A percentile compares a stretch with the other conserved stretches of the same genome.
Evolutionary conservation across 2,797 vertebrate genomes (phyloP).

Genomic region (Pogonophryne albipinna): DNA sequence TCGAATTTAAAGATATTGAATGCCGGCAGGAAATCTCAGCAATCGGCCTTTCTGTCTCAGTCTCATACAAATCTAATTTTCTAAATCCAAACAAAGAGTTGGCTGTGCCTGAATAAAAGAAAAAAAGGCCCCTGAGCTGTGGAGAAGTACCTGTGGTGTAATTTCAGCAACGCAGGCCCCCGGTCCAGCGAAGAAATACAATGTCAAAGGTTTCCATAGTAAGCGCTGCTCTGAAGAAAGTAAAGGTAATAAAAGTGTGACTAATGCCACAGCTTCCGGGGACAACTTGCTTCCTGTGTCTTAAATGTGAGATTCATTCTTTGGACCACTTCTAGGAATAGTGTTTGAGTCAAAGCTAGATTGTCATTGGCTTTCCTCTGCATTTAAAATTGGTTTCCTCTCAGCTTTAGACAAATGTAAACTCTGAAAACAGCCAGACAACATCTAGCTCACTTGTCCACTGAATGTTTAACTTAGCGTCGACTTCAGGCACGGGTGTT

Average conservation of each 20-base stretch:
- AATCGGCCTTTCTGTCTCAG: not conserved
- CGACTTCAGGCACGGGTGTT: slow-evolving; percentile 35
- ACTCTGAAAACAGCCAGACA: slow-evolving; percentile 38
- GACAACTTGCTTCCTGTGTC: slow-evolving; percentile 42
- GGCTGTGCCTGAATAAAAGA: slow-evolving; percentile 27
- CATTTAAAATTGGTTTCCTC: slow-evolving; percentile 40
- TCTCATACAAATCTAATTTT: slow-evolving; percentile 29
- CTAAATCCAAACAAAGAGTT: slow-evolving; percentile 52
- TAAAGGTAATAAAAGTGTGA: slow-evolving; percentile 68
- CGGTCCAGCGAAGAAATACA: slow-evolving; percentile 44
- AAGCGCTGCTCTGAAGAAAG: slow-evolving; percentile 40
- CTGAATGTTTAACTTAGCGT: slow-evolving; percentile 39
- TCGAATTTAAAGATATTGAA: slow-evolving; percentile 39
- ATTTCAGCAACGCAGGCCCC: slow-evolving; percentile 23
- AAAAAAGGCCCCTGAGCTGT: slow-evolving; percentile 4
- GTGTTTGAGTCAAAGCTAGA: slow-evolving; percentile 40
- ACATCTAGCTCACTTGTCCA: not conserved
- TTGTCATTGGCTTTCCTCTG: slow-evolving; percentile 27
- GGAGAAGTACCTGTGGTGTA: slow-evolving; percentile 40
- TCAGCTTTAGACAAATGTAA: slow-evolving; percentile 27
- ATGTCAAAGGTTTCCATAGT: slow-evolving; percentile 57
- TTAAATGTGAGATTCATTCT: slow-evolving; percentile 26
- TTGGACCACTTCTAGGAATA: slow-evolving; percentile 32
- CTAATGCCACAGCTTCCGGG: slow-evolving; percentile 50
- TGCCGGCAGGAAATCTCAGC: not conserved